phyloP scores from a whole-genome alignment of 2,113 vertebrate species.

The Otis tarda region DNA sequence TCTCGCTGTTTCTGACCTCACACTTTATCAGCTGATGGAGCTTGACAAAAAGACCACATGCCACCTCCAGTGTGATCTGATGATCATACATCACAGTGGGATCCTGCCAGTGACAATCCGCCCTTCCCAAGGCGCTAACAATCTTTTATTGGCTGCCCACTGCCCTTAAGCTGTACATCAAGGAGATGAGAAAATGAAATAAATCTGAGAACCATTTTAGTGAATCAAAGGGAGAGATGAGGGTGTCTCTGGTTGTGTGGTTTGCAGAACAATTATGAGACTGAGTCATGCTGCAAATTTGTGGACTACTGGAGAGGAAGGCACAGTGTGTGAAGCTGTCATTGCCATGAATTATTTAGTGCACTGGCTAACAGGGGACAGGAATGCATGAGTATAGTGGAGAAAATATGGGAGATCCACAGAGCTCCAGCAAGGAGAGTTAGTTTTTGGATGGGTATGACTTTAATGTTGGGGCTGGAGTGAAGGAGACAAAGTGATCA shows the following conservation, averaged over 20 bases:
- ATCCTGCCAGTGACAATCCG: conserved; percentile 44
- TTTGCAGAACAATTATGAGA: conserved; percentile 62
- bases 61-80: conserved; percentile 50
- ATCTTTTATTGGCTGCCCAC: conserved; percentile 61
- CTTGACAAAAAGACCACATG: conserved; percentile 61
- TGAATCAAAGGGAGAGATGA: conserved; percentile 61
- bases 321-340: conserved; percentile 8
- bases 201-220: conserved; percentile 63
- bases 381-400: not conserved
- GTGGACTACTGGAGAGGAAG: not conserved
- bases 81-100: conserved; percentile 57
- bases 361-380: not conserved
- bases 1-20: conserved; percentile 48
- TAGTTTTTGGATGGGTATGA: not conserved
- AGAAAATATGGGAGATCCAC: not conserved
- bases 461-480: not conserved
- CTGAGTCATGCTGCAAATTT: conserved; percentile 46
- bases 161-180: conserved; percentile 58
- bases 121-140: conserved; percentile 48
- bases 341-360: not conserved
- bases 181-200: conserved; percentile 54
- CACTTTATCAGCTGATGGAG: conserved; percentile 45
- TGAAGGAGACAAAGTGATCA: not conserved
- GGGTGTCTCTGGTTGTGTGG: conserved; percentile 36
- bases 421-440: not conserved